phyloP scores from a whole-genome alignment of 2,888 invertebrate species.

The Linnaemya tessellans region DNA sequence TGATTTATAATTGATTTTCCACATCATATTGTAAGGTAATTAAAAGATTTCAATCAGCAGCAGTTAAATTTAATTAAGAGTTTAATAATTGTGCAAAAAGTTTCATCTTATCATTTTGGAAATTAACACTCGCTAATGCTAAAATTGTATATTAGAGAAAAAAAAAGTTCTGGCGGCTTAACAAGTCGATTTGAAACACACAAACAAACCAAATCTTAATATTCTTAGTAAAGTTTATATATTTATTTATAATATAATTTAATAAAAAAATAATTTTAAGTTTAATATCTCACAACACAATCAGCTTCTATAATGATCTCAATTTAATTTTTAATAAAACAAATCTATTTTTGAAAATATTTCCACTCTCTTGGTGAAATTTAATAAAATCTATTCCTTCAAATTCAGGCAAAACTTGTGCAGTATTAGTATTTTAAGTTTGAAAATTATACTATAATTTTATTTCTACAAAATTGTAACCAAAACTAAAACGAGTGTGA shows the following conservation, averaged over 20 bases:
- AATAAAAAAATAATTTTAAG: neutral
- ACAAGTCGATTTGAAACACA: constrained; percentile 36
- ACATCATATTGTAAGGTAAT: too few relatives aligned
- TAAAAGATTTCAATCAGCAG: too few relatives aligned
- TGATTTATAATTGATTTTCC: too few relatives aligned
- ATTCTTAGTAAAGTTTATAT: neutral
- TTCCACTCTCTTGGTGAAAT: neutral
- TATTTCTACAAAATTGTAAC: constrained; percentile 54
- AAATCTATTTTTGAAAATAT: neutral
- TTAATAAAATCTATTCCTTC: neutral
- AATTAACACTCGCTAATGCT: neutral
- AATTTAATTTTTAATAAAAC: constrained; percentile 6
- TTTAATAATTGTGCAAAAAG: too few relatives aligned
- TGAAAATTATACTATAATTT: constrained; percentile 27
- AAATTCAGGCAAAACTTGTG: constrained; percentile 81
- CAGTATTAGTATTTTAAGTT: constrained; percentile 78
- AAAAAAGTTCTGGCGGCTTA: neutral
- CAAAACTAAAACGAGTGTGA: constrained; percentile 77
- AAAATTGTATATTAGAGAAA: neutral
- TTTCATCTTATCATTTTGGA: neutral
- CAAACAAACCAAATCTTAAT: neutral
- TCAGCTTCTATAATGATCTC: constrained; percentile 52
- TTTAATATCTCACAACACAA: neutral
- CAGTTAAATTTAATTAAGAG: too few relatives aligned
- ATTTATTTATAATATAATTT: neutral